Evolutionary conservation across 2,113 vertebrate species (phyloP).

Genomic region (Elachura formosa): DNA sequence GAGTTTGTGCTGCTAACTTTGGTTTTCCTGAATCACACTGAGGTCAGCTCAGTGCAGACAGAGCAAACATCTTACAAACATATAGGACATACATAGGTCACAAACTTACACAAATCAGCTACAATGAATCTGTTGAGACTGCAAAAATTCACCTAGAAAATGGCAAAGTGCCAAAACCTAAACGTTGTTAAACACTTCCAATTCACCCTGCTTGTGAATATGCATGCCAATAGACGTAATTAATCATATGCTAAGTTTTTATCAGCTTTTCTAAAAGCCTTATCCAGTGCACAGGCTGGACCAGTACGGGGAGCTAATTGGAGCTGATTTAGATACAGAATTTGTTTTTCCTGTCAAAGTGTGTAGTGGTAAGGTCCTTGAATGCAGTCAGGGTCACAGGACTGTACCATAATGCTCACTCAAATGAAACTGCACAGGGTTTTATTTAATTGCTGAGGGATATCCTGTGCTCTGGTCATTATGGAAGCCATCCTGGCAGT

Average conservation of each 20-base stretch:
- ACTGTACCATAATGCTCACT: not conserved
- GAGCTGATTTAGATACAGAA: not conserved
- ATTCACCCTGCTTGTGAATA: not conserved
- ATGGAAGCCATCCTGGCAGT: not conserved
- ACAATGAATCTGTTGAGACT: not conserved
- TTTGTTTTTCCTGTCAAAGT: not conserved
- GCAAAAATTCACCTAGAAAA: not conserved
- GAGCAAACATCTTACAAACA: not conserved
- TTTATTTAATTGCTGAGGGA: not conserved
- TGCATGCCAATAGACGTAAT: not conserved
- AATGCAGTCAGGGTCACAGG: not conserved
- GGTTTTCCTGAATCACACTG: not conserved
- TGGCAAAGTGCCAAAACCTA: not conserved
- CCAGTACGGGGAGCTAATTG: not conserved
- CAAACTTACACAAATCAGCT: not conserved
- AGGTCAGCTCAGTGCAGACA: not conserved
- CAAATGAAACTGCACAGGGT: not conserved
- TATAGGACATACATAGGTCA: not conserved
- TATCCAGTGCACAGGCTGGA: not conserved
- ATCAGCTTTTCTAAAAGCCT: not conserved
- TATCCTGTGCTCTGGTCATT: not conserved
- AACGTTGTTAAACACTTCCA: not conserved
- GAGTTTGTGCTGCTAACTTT: constrained; percentile 17
- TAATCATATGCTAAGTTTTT: not conserved
- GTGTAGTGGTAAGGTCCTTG: not conserved